These are phyloP conservation scores for Catocala fraxini DNA, from an alignment of 2,888 invertebrate species.

Conservation along the genomic window DNA sequence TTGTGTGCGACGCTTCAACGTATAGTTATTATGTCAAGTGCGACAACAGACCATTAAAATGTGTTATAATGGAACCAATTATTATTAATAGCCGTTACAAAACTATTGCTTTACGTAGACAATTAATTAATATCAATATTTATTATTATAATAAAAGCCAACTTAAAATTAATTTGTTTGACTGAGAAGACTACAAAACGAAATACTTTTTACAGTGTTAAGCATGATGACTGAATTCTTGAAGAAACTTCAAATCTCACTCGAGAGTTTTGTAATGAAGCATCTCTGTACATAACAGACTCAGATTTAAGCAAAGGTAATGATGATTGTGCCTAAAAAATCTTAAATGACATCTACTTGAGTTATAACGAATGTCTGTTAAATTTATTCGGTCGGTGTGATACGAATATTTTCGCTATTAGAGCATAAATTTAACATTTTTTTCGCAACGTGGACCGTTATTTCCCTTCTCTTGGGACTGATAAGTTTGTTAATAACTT, in stretches of 20 bases:
- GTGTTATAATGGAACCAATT: too few species aligned
- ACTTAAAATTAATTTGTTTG: too few species aligned
- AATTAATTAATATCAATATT: too few species aligned
- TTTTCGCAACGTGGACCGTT: conserved; percentile 11
- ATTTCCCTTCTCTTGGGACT: conserved; percentile 27
- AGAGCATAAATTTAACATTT: conserved; percentile 26
- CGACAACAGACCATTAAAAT: too few species aligned
- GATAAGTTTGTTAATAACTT: conserved; percentile 34
- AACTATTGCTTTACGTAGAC: too few species aligned
- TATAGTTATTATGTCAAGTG: too few species aligned
- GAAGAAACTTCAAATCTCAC: neutral
- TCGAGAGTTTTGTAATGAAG: neutral
- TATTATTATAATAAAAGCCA: too few species aligned
- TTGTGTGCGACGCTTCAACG: too few species aligned
- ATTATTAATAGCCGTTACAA: too few species aligned
- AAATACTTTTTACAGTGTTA: neutral
- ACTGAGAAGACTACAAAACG: too few species aligned
- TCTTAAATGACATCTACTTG: conserved; percentile 13
- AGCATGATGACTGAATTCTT: neutral
- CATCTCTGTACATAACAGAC: neutral
- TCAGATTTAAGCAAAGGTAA: conserved; percentile 2
- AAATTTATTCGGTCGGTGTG: conserved; percentile 30
- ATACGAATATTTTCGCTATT: conserved; percentile 30
- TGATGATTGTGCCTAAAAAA: conserved; percentile 18
- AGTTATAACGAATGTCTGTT: conserved; percentile 29